Conservation (phyloP, 2,888 invertebrate species). For the Hedya salicella region DNA sequence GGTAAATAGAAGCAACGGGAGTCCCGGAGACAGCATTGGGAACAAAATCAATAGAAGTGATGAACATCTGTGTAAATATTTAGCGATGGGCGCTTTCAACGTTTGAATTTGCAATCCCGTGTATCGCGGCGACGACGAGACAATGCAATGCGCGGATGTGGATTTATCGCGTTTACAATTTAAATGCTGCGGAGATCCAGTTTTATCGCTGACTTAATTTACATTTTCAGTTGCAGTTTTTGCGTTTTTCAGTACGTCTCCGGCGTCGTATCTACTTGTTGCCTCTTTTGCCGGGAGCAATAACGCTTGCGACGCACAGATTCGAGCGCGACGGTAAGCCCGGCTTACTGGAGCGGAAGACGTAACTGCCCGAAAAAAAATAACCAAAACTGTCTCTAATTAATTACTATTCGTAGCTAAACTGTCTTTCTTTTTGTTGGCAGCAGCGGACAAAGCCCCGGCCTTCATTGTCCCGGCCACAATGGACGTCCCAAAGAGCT, state of each 20-base stretch:
- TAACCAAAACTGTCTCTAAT: conserved; percentile 29
- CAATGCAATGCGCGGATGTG: not conserved
- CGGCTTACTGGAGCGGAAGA: conserved; percentile 6
- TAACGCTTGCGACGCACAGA: conserved; percentile 15
- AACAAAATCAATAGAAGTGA: conserved; percentile 43
- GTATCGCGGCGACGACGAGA: conserved; percentile 9
- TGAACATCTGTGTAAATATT: conserved; percentile 44
- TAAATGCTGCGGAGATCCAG: conserved; percentile 40
- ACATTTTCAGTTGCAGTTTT: conserved; percentile 39
- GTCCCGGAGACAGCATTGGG: conserved; percentile 24
- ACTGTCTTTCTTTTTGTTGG: conserved; percentile 37
- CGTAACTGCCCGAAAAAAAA: conserved; percentile 9
- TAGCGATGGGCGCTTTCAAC: conserved; percentile 38
- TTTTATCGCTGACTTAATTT: conserved; percentile 43
- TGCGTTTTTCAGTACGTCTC: conserved; percentile 32
- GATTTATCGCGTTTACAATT: conserved; percentile 41
- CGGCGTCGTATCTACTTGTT: conserved; percentile 35
- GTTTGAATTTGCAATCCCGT: conserved; percentile 34
- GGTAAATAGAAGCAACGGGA: not conserved
- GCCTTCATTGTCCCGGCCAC: conserved; percentile 35
- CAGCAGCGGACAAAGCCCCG: conserved; percentile 31
- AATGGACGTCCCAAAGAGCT: conserved; percentile 37
- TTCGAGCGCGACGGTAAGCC: conserved; percentile 18
- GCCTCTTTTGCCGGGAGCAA: conserved; percentile 18
- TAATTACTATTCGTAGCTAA: conserved; percentile 39